Evolutionary conservation across 30 jellyfish, hydroid and myxozoan species (phyloP), one percentile per base, ranked within the genome.

Genomic region (Mastigias papua): DNA sequence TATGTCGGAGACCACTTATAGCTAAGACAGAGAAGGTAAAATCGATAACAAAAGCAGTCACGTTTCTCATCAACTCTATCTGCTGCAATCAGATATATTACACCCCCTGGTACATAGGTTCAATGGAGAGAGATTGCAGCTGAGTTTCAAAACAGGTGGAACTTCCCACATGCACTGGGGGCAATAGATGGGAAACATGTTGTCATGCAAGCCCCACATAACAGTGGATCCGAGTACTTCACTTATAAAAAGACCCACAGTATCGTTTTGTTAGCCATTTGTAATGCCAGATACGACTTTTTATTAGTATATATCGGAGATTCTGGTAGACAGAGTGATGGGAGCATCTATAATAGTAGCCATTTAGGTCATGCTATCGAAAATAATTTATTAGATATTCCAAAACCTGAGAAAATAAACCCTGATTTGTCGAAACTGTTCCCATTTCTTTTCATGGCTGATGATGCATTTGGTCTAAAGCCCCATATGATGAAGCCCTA

Each of bases 151-250:
- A 80, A 58, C 31, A 37, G n/a, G 23, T 69, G 92, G 81, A 73
- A 71, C 57, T 61, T 84, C 70, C 93, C 88, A 26, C 80, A 84
- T 84, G 88, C 81, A 28, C 37, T 84, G 31, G 86, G 93, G 26
- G 93, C 86, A 17, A 69, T 84, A 29, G 93, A 84, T 60, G 88
- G 87, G 87, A 84, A 84, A 60, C 93, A 84, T 64, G 88, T 69
- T 34, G 88, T 57, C 19, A 84, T 84, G 80, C 93, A 84, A 70
- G 73, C 68, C 31, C 93, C 93, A 48, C 78, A 73, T n/a, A 54
- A 48, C 8, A 32, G 80, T 20, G 93, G 93, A 29, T 84, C 87
- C 6, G 88, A 27, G 7, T 84, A 37, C 54, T 70, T 84, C 32
- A 84, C 69, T 73, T 84, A 69, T 69, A 84, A 69, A 64, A 80